Evolutionary conservation across 2,888 invertebrate genomes (phyloP).

Genomic region (Autographa gamma): DNA sequence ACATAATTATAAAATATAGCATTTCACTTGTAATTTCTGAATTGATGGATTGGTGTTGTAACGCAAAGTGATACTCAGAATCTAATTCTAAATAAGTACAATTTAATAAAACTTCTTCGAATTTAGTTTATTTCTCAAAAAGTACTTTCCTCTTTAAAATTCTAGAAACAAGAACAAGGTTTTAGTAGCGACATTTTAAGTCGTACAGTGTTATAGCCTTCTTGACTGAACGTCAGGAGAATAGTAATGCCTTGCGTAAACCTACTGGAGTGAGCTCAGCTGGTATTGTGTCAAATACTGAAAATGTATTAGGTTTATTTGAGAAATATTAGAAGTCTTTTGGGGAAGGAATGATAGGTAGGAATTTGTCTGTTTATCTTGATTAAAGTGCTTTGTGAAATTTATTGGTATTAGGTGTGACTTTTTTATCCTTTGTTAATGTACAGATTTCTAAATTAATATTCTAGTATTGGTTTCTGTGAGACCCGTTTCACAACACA

Average conservation of each 20-base stretch:
- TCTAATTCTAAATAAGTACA: too few species aligned
- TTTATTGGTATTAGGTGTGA: too few species aligned
- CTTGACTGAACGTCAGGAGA: conserved; percentile 26
- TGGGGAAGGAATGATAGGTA: background rate
- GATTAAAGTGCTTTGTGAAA: background rate
- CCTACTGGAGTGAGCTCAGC: background rate
- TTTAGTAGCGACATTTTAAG: conserved; percentile 6
- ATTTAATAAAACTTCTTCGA: background rate
- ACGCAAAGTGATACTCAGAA: too few species aligned
- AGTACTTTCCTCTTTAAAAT: background rate
- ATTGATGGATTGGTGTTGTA: too few species aligned
- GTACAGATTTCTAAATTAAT: too few species aligned
- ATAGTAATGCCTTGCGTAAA: conserved; percentile 35
- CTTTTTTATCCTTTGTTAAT: too few species aligned
- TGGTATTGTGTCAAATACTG: background rate
- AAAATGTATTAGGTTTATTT: conserved; percentile 4
- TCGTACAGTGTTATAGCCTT: conserved; percentile 21
- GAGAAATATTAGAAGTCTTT: background rate
- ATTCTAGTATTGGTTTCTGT: too few species aligned
- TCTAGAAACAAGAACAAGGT: conserved; percentile 1
- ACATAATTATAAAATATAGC: too few species aligned
- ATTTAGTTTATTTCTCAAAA: background rate
- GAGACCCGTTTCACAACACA: too few species aligned
- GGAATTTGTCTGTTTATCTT: background rate
- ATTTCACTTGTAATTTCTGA: too few species aligned